Evolutionary conservation across 2,113 vertebrate species (phyloP).

Genomic region (Ophiodon elongatus): DNA sequence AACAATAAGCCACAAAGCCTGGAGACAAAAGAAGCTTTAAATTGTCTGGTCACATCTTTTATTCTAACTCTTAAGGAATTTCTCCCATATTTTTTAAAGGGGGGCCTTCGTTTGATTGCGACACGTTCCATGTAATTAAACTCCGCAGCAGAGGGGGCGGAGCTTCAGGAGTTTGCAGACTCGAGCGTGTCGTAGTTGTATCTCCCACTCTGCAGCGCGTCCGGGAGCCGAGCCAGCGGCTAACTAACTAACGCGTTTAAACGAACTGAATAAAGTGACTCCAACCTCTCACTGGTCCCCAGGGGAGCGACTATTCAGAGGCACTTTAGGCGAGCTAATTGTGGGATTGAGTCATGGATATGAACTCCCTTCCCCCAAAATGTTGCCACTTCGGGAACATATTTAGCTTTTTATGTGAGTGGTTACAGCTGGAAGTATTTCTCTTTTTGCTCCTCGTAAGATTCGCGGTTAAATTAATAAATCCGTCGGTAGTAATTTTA

Average conservation of each 20-base stretch:
- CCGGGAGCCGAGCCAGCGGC: too few relatives aligned
- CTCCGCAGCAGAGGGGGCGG: too few relatives aligned
- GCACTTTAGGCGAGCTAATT: slow-evolving; percentile 17
- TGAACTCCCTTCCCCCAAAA: not conserved
- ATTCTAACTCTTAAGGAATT: too few relatives aligned
- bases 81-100: too few relatives aligned
- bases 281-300: not conserved
- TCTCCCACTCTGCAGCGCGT: too few relatives aligned
- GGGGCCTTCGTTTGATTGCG: too few relatives aligned
- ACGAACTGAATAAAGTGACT: not conserved
- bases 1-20: too few relatives aligned
- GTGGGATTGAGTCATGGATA: not conserved
- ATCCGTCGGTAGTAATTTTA: not conserved
- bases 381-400: not conserved
- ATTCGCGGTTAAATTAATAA: not conserved
- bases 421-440: not conserved
- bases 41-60: too few relatives aligned
- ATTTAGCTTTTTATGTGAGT: slow-evolving; percentile 1
- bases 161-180: too few relatives aligned
- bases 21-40: too few relatives aligned
- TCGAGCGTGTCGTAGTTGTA: too few relatives aligned
- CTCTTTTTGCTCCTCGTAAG: not conserved
- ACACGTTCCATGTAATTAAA: too few relatives aligned
- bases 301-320: not conserved
- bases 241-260: not conserved